Percentiles rank a stretch among this genome's conserved stretches.
These are phyloP conservation scores for Labeo calbasu DNA, from an alignment of 2,797 vertebrate genomes.

Conservation along the genomic window DNA sequence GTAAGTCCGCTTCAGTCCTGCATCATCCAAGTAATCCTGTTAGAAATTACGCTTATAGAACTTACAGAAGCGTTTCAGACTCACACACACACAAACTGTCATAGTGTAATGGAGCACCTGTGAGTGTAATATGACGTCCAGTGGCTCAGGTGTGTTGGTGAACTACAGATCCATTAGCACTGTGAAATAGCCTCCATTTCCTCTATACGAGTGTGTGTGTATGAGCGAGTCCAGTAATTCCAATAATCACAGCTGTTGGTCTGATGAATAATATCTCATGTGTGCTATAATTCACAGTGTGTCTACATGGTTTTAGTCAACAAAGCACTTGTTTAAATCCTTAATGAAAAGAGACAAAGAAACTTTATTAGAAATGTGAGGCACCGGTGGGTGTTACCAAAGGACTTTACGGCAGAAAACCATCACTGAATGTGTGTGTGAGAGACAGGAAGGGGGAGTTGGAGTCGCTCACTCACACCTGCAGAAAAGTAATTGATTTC, in stretches of 20 bases:
- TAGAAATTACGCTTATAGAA: conserved; percentile 4
- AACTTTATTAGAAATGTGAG: background rate
- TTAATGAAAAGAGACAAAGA: conserved; percentile 38
- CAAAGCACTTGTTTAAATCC: conserved; percentile 35
- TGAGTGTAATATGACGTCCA: conserved; percentile 34
- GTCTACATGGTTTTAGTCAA: conserved; percentile 37
- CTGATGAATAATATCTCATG: conserved; percentile 53
- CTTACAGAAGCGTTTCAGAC: conserved; percentile 12
- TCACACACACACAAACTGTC: conserved; percentile 31
- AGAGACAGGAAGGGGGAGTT: conserved; percentile 27
- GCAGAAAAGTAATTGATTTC: conserved; percentile 64
- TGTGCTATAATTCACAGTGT: conserved; percentile 38
- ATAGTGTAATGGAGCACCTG: conserved; percentile 52
- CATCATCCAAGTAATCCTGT: background rate
- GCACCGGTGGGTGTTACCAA: conserved; percentile 1
- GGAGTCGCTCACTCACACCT: conserved; percentile 60
- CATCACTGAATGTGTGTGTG: conserved; percentile 33
- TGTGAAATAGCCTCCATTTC: conserved; percentile 51
- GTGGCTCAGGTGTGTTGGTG: conserved; percentile 50
- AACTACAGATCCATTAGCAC: conserved; percentile 50
- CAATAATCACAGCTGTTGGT: conserved; percentile 55
- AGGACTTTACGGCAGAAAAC: background rate
- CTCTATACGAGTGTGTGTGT: conserved; percentile 1
- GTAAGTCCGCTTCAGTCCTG: background rate
- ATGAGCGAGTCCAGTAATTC: conserved; percentile 29